Base-by-base conservation (phyloP, 1,140 invertebrate species). In the Vanessa atalanta region DNA sequence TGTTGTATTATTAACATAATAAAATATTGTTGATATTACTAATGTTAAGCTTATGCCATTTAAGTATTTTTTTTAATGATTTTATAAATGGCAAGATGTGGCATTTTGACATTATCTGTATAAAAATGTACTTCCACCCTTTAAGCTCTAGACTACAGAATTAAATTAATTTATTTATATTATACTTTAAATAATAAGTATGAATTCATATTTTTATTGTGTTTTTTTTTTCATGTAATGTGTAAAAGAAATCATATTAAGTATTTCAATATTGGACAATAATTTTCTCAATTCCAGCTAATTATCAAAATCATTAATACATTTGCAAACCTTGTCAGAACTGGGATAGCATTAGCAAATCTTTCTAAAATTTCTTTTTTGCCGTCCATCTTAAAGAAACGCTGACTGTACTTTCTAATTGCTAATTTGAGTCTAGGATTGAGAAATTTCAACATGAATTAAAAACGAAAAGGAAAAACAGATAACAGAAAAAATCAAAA, bases 201-300 rank as follows among this genome's bases (percentile, higher is more conserved):
- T 31, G 6, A 31, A 1, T 1, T 3, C 3, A 31, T 31, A 31
- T 20, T 20, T 20, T 20, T 20, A 20, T 20, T 20, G 26, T 31
- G 26, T 31, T 31, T 31, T 31, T 20, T n/a, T 20, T 20, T 20
- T 20, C 20, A 20, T 20, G 20, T 20, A 20, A 20, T 2, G 26
- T 31, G 2, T 43, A 51, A 1, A 51, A 51, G 14, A 51, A 60
- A 51, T 14, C 20, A 20, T 20, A 20, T 20, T 20, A 57, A 55
- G 48, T n/a, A 65, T 31, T 31, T 31, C 9, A 51, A 14, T 15
- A 51, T 15, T 48, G 0, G 16, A 15, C 43, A 65, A 8, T 11
- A 53, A 78, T 79, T 86, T 86, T 83, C 86, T 85, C 81, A 87
- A 85, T 84, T 86, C 78, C 83, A 85, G 73, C 78, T 88, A 84